Conservation (phyloP, 2,888 invertebrate species). For the Tinea pellionella region DNA sequence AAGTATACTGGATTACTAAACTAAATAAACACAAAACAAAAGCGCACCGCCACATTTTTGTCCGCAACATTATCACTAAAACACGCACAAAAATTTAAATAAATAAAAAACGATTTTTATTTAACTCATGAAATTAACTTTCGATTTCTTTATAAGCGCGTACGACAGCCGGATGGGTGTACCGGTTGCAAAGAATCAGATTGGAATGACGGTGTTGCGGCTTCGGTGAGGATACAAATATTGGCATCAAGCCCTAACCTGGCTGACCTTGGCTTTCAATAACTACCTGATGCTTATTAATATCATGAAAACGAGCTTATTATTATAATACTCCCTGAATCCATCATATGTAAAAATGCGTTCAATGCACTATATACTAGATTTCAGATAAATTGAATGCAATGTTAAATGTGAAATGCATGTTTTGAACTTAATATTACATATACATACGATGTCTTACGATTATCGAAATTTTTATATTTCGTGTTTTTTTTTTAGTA, state of each 20-base stretch:
- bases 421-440: no score
- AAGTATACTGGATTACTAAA: constrained; percentile 7
- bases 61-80: neutral
- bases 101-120: neutral
- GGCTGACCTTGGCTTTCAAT: constrained; percentile 46
- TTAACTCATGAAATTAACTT: neutral
- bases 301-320: no score
- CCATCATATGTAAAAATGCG: no score
- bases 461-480: no score
- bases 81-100: neutral
- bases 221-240: neutral
- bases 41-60: neutral
- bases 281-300: neutral
- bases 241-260: constrained; percentile 21
- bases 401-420: no score
- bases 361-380: no score
- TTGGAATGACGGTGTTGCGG: neutral
- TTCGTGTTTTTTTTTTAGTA: no score
- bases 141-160: neutral
- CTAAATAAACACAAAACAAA: constrained; percentile 14
- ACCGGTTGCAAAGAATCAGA: neutral
- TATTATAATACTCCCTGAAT: no score
- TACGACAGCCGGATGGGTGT: neutral
- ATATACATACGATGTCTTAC: no score
- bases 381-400: no score